Base-by-base conservation (phyloP, 2,888 invertebrate genomes). In the Rosalia funebris region DNA sequence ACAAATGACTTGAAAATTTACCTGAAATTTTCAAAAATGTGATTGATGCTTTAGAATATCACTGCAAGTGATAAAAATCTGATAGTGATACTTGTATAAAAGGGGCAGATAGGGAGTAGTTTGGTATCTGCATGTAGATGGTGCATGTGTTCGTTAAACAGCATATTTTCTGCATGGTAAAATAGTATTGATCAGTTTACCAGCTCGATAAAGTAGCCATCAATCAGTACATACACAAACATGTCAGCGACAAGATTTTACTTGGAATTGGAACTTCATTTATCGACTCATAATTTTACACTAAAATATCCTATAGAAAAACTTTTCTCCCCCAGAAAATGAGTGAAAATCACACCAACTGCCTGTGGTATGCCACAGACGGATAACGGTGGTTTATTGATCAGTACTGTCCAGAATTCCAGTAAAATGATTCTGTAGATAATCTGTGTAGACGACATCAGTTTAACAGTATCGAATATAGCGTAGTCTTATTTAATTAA, bases 31-130 rank as follows among this genome's bases (percentile, higher is more conserved):
- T 65, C 48, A 64, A 63, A 65, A 66, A 62, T 74, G 72, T 72
- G 75, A 76, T 75, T 71, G 63, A 71, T 73, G 74, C 73, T 76
- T 75, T 74, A 74, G 65, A 60, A 65, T 72, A 67, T 70, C 67
- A 62, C 60, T 62, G 11, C 17, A 54, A 66, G 68, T 68, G 63
- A 65, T 70, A 62, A 62, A 63, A 60, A 60, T 61, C 55, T 61
- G 65, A 60, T 62, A 58, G 64, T 65, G 66, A 71, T 68, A 71
- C 47, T 56, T 55, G 60, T 60, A 54, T 53, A 56, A 56, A 56
- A 60, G 11, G 10, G 60, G 46, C 54, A 54, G 31, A 48, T 39
- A 53, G 44, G 32, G 44, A 54, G 48, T 59, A 62, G 57, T 62
- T 39, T 14, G 47, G 47, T 47, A 48, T 7, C 39, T 65, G 61